phyloP scores from a whole-genome alignment of 1,140 invertebrate genomes.

The Zophobas atratus region DNA sequence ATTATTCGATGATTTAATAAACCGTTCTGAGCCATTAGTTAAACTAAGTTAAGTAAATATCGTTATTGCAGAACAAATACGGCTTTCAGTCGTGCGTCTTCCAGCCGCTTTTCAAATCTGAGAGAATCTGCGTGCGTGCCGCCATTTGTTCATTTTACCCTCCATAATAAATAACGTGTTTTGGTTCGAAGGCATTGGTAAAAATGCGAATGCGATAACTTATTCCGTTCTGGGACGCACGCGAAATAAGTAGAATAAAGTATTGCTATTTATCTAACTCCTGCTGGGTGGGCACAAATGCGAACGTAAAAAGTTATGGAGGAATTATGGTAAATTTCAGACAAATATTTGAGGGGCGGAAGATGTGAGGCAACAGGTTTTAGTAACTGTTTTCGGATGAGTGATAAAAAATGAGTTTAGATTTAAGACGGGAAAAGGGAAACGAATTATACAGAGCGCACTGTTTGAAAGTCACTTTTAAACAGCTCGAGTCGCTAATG shows the following conservation, averaged over 20 bases:
- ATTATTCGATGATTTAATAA: constrained; percentile 36
- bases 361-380: constrained; percentile 22
- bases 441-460: no score
- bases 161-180: constrained; percentile 11
- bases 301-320: constrained; percentile 7
- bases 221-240: background rate
- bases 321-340: constrained; percentile 23
- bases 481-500: no score
- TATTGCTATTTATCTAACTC: constrained; percentile 2
- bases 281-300: background rate
- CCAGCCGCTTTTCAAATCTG: background rate
- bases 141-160: constrained; percentile 10
- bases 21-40: background rate
- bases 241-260: constrained; percentile 1
- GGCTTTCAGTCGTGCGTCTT: background rate
- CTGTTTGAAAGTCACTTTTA: no score
- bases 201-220: constrained; percentile 16
- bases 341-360: constrained; percentile 21
- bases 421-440: constrained; percentile 1
- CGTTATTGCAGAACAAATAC: background rate
- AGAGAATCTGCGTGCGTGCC: background rate
- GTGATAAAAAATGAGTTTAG: background rate
- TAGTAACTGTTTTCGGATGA: background rate
- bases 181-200: constrained; percentile 8
- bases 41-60: background rate